phyloP scores from a whole-genome alignment of 2,797 vertebrate species.

The Heterohyrax brucei region DNA sequence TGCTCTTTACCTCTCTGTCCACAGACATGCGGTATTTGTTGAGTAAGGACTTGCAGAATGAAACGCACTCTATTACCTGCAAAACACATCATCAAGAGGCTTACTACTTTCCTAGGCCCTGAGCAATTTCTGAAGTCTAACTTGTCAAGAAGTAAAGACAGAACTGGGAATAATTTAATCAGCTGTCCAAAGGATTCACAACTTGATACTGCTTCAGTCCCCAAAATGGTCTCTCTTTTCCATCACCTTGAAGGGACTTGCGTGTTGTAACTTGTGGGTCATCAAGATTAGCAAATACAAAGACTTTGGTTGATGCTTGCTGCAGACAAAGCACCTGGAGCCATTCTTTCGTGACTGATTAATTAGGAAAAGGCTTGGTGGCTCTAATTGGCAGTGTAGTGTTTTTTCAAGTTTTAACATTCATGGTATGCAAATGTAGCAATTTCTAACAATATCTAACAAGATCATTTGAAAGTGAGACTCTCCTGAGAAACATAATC shows the following conservation, averaged over 20 bases:
- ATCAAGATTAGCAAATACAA: slow-evolving; percentile 75
- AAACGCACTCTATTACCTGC: accelerated
- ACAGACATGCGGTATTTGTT: accelerated
- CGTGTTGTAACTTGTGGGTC: slow-evolving; percentile 57
- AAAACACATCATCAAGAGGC: neutral
- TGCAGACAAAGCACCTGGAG: slow-evolving; percentile 86
- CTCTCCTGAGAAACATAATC: slow-evolving; percentile 81
- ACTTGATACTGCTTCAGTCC: accelerated
- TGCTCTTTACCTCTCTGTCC: neutral
- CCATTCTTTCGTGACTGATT: slow-evolving; percentile 86
- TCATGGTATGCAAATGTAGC: slow-evolving; percentile 87
- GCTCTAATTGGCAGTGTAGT: slow-evolving; percentile 85
- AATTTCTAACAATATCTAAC: slow-evolving; percentile 88
- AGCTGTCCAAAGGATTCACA: neutral
- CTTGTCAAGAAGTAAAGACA: neutral
- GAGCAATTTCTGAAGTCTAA: neutral
- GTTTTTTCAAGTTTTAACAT: slow-evolving; percentile 87
- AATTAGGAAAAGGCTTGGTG: slow-evolving; percentile 78
- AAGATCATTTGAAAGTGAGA: slow-evolving; percentile 88
- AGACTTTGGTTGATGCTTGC: slow-evolving; percentile 52
- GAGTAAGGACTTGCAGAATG: accelerated
- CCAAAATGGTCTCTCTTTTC: accelerated
- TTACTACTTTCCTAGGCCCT: neutral
- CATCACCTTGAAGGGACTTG: slow-evolving; percentile 33
- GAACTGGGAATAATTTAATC: neutral